These are phyloP conservation scores for Grammomys dolichurus DNA, from an alignment of 2,113 vertebrate species.

Conservation along the genomic window DNA sequence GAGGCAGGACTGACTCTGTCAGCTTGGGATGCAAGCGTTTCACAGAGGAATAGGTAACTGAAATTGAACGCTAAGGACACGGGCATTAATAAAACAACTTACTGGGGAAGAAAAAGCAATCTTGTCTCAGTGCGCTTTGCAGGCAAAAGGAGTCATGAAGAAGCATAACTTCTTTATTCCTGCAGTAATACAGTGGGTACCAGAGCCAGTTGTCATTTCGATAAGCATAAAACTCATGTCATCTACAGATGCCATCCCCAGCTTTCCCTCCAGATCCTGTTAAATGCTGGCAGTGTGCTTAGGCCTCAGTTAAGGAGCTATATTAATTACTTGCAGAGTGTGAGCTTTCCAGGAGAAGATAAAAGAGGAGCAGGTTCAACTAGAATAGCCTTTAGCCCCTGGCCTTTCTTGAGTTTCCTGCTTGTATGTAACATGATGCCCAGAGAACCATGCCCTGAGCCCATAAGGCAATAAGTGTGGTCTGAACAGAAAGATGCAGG, in stretches of 20 bases:
- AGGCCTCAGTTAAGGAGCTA: neutral
- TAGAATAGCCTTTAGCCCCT: neutral
- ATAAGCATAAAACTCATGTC: neutral
- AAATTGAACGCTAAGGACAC: neutral
- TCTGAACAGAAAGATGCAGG: neutral
- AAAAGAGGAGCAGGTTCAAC: neutral
- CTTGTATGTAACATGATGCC: neutral
- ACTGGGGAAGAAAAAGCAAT: neutral
- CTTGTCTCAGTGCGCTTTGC: neutral
- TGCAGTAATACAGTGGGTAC: neutral
- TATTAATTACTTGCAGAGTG: neutral
- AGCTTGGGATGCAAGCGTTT: neutral
- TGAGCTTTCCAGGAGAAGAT: neutral
- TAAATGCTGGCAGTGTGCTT: neutral
- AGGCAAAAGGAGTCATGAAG: neutral
- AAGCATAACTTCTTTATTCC: conserved; percentile 22
- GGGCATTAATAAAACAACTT: neutral
- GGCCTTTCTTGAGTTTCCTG: neutral
- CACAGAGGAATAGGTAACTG: neutral
- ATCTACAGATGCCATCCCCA: neutral
- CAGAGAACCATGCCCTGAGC: neutral
- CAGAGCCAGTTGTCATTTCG: neutral
- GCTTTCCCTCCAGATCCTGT: neutral
- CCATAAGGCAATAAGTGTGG: neutral
- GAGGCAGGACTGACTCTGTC: neutral